A percentile compares a stretch with the other conserved stretches of the same genome.
These are phyloP conservation scores for Gila orcuttii DNA, from an alignment of 2,113 vertebrate genomes.

Conservation along the genomic window DNA sequence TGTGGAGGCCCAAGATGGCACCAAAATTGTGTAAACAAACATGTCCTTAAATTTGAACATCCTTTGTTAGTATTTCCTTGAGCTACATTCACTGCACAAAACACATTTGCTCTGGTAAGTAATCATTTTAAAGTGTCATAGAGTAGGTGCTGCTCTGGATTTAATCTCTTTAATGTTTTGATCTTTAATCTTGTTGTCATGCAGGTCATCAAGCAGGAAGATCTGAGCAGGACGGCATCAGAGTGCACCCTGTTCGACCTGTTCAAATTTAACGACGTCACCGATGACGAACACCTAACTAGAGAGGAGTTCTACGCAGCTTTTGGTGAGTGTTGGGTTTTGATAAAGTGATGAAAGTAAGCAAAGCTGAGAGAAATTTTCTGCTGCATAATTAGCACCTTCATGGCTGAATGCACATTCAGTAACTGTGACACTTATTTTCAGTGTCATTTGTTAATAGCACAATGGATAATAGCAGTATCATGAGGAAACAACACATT, in stretches of 20 bases:
- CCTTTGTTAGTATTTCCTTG: slow-evolving; percentile 6
- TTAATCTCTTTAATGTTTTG: background rate
- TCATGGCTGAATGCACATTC: background rate
- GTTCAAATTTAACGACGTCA: slow-evolving; percentile 89
- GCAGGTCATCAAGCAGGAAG: slow-evolving; percentile 93
- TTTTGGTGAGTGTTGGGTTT: slow-evolving; percentile 83
- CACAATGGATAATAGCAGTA: background rate
- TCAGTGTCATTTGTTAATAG: background rate
- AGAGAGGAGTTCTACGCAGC: slow-evolving; percentile 92
- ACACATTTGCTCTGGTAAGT: background rate
- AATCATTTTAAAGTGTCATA: background rate
- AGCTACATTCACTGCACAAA: background rate
- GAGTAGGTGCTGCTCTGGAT: background rate
- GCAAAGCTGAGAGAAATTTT: background rate
- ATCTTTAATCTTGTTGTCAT: slow-evolving; percentile 54
- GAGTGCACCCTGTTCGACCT: slow-evolving; percentile 92
- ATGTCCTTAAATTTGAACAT: background rate
- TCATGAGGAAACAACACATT: slow-evolving; percentile 25
- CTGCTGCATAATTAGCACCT: background rate
- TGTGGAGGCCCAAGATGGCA: background rate
- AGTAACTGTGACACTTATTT: background rate
- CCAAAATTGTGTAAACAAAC: background rate
- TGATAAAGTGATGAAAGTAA: background rate
- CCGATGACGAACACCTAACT: slow-evolving; percentile 84
- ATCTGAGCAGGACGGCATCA: slow-evolving; percentile 81